phyloP scores from a whole-genome alignment of 2,888 invertebrate genomes.

The Clistopyga incitator region DNA sequence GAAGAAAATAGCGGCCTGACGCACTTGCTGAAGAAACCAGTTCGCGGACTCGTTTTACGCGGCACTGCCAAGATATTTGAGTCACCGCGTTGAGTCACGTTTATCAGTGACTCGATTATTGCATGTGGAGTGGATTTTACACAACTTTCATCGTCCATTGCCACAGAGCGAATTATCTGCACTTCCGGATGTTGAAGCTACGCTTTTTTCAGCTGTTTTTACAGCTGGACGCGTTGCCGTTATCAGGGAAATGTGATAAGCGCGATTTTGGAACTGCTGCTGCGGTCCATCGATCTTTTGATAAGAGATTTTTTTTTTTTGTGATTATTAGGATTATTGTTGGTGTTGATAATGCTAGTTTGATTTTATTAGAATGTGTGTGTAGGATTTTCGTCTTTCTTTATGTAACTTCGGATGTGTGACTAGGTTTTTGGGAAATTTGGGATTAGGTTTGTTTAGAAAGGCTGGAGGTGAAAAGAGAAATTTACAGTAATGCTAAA shows the following conservation, averaged over 20 bases:
- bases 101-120: not conserved
- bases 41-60: conserved; percentile 20
- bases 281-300: not conserved
- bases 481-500: not conserved
- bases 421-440: not conserved
- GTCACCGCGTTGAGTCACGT: conserved; percentile 60
- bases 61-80: conserved; percentile 38
- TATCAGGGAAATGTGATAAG: not conserved
- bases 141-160: conserved; percentile 7
- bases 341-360: not conserved
- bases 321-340: not conserved
- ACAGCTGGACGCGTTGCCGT: not conserved
- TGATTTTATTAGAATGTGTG: not conserved
- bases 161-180: not conserved
- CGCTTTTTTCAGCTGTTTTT: not conserved
- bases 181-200: not conserved
- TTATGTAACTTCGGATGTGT: not conserved
- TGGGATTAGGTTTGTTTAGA: not conserved
- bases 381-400: not conserved
- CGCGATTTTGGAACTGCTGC: not conserved
- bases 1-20: not conserved
- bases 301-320: not conserved
- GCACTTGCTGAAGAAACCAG: conserved; percentile 1
- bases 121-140: not conserved
- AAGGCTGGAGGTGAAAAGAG: not conserved